phyloP scores from a whole-genome alignment of 1,140 invertebrate species.

The Phortica variegata region DNA sequence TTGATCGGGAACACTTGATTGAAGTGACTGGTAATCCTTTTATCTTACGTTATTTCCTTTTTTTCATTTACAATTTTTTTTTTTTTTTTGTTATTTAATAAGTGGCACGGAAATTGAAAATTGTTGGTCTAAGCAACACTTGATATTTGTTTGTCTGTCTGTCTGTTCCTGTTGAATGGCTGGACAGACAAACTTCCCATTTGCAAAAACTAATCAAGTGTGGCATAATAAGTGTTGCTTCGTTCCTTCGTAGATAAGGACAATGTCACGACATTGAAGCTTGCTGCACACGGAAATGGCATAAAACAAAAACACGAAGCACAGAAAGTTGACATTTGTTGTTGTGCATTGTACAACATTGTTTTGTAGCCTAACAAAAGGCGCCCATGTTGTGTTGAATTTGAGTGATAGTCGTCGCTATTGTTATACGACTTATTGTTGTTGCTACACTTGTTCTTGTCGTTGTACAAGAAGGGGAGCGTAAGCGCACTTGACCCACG shows the following conservation, averaged over 20 bases:
- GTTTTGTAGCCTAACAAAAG: no score
- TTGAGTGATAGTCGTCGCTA: no score
- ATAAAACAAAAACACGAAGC: slow-evolving; percentile 7
- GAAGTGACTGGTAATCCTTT: neutral
- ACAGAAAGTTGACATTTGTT: neutral
- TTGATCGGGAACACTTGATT: neutral
- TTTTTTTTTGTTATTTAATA: neutral
- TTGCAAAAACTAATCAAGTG: slow-evolving; percentile 24
- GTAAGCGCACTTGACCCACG: no score
- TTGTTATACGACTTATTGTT: no score
- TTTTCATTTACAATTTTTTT: neutral
- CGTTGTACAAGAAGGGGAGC: no score
- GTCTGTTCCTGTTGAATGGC: no score
- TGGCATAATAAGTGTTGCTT: slow-evolving; percentile 15
- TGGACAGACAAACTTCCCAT: no score
- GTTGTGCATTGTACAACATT: neutral
- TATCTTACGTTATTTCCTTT: neutral
- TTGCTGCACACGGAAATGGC: neutral
- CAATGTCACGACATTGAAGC: slow-evolving; percentile 12
- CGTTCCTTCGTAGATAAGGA: slow-evolving; percentile 1
- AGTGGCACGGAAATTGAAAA: slow-evolving; percentile 1
- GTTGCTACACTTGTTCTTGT: no score
- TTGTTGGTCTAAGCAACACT: neutral
- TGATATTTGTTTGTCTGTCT: no score
- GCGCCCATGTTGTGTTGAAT: no score